Percentiles rank a stretch among this genome's conserved stretches.
Conservation (phyloP, 1,140 invertebrate genomes). For the Hestina assimilis region DNA sequence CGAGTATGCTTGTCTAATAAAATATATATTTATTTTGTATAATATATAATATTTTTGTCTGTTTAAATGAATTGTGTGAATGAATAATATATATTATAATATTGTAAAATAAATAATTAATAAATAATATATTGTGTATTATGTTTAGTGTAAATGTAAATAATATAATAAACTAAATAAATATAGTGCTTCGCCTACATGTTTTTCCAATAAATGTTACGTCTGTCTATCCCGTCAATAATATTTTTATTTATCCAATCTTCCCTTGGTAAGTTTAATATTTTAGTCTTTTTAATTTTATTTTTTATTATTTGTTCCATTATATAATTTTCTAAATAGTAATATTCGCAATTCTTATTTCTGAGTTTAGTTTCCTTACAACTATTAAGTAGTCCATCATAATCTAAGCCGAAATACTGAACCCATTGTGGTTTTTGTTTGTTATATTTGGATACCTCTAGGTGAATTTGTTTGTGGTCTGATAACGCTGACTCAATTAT, state of each 20-base stretch:
- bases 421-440: slow-evolving; percentile 2
- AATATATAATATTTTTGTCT: too few species aligned
- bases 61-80: too few species aligned
- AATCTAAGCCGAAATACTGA: slow-evolving; percentile 24
- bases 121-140: too few species aligned
- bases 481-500: slow-evolving; percentile 33
- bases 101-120: too few species aligned
- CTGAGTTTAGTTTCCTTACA: background rate
- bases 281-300: slow-evolving; percentile 31
- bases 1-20: too few species aligned
- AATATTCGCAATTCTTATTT: slow-evolving; percentile 14
- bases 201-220: too few species aligned
- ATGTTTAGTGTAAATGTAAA: too few species aligned
- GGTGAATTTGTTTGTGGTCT: slow-evolving; percentile 32
- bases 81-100: too few species aligned
- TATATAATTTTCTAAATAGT: slow-evolving; percentile 15
- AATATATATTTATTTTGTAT: too few species aligned
- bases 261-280: slow-evolving; percentile 25
- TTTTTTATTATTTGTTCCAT: slow-evolving; percentile 9
- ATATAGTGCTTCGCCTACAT: too few species aligned
- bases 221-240: too few species aligned
- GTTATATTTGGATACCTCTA: slow-evolving; percentile 19
- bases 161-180: too few species aligned
- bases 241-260: slow-evolving; percentile 40
- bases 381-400: slow-evolving; percentile 15